Percentiles rank a stretch among this genome's conserved stretches.
Conservation (phyloP, 2,797 vertebrate species). For the Pagetopsis macropterus region DNA sequence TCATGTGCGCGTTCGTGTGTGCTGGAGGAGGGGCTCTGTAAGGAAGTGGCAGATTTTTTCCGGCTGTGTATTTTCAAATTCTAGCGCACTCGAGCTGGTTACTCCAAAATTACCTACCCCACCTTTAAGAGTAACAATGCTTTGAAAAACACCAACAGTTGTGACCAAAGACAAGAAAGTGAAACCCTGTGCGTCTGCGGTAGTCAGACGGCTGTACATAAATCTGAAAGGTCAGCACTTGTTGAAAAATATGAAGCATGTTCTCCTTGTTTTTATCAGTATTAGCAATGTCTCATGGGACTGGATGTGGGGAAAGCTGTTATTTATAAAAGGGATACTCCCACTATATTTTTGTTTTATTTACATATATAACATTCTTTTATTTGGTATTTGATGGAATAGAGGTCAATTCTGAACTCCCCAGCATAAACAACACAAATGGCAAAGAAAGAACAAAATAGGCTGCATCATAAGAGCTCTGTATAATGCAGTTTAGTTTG, state of each 20-base stretch:
- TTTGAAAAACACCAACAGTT: slow-evolving; percentile 57
- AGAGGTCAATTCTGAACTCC: slow-evolving; percentile 41
- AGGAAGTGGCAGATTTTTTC: too few species aligned
- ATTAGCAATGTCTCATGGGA: slow-evolving; percentile 72
- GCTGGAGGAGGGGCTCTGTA: too few species aligned
- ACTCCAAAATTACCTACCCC: too few species aligned
- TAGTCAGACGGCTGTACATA: slow-evolving; percentile 51
- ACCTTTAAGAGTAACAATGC: slow-evolving; percentile 33
- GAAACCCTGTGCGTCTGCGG: slow-evolving; percentile 29
- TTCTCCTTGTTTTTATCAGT: slow-evolving; percentile 77
- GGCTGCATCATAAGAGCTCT: slow-evolving; percentile 61
- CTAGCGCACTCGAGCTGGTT: too few species aligned
- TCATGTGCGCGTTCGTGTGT: too few species aligned
- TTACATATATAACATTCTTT: slow-evolving; percentile 35
- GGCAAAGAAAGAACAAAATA: slow-evolving; percentile 45
- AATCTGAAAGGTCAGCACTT: slow-evolving; percentile 76
- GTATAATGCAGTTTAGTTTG: slow-evolving; percentile 54
- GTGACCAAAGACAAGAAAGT: slow-evolving; percentile 73
- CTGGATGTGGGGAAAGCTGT: slow-evolving; percentile 46
- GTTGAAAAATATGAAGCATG: slow-evolving; percentile 76
- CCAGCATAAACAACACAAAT: slow-evolving; percentile 29
- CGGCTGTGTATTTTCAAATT: too few species aligned
- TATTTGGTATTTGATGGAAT: slow-evolving; percentile 44
- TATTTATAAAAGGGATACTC: slow-evolving; percentile 68
- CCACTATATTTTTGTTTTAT: slow-evolving; percentile 48